Evolutionary conservation across 2,113 vertebrate genomes (phyloP).

Genomic region (Nothocercus julius): DNA sequence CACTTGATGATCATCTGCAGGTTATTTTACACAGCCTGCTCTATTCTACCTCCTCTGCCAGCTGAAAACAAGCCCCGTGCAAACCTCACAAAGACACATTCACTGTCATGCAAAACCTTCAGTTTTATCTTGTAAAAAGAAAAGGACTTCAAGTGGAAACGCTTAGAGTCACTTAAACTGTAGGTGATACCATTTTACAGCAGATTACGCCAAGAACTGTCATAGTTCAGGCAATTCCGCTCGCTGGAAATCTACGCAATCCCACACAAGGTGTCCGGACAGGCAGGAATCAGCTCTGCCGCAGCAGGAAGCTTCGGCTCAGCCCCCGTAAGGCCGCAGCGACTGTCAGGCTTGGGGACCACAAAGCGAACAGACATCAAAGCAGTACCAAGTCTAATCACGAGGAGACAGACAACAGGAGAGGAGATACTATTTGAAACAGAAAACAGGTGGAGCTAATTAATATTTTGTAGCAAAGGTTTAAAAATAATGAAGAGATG

Average conservation of each 20-base stretch:
- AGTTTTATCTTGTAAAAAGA: background rate
- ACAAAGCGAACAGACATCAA: background rate
- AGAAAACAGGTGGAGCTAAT: background rate
- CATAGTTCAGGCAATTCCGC: background rate
- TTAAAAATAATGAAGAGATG: background rate
- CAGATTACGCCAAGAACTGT: background rate
- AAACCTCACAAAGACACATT: background rate
- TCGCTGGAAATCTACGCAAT: background rate
- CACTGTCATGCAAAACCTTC: background rate
- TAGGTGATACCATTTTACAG: accelerated
- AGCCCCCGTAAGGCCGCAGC: background rate
- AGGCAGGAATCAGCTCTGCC: background rate
- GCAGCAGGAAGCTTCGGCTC: background rate
- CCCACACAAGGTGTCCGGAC: background rate
- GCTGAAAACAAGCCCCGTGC: background rate
- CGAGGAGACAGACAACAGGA: background rate
- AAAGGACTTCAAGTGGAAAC: background rate
- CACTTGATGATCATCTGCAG: background rate
- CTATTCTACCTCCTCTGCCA: background rate
- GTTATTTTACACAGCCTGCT: background rate
- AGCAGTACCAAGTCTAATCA: background rate
- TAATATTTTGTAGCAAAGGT: background rate
- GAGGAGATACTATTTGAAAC: background rate
- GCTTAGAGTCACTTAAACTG: background rate
- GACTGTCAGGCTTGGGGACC: background rate